Percentiles rank a stretch among this genome's conserved stretches.
Evolutionary conservation across 2,888 invertebrate species (phyloP).

Genomic region (Athalia rosae): DNA sequence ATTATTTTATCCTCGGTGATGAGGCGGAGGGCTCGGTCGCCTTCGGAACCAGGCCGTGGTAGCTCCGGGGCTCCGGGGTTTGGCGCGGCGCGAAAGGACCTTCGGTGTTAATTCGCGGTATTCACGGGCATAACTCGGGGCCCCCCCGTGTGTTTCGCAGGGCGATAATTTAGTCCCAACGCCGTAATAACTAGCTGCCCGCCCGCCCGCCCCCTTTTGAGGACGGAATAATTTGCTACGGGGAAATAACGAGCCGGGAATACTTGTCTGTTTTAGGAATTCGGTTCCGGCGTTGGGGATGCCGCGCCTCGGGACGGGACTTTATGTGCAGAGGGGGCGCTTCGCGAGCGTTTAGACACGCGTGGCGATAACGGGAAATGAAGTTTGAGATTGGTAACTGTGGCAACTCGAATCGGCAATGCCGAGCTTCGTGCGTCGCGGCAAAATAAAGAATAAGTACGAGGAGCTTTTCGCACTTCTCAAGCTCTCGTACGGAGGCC

Average conservation of each 20-base stretch:
- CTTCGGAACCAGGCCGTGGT: background rate
- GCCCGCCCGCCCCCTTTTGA: background rate
- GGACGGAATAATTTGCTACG: slow-evolving; percentile 20
- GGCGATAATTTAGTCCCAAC: slow-evolving; percentile 28
- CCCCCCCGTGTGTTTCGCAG: background rate
- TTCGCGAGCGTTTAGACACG: too few relatives aligned
- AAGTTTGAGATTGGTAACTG: too few relatives aligned
- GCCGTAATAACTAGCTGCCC: slow-evolving; percentile 30
- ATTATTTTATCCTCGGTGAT: slow-evolving; percentile 36
- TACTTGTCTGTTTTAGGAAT: slow-evolving; percentile 8
- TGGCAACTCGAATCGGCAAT: too few relatives aligned
- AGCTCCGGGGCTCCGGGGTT: background rate
- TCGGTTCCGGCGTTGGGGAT: background rate
- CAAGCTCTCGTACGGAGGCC: background rate
- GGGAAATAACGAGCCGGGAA: slow-evolving; percentile 21
- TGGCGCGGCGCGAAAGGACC: background rate
- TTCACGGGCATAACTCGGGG: background rate
- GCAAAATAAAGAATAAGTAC: too few relatives aligned
- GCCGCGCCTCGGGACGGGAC: background rate
- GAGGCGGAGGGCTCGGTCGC: background rate
- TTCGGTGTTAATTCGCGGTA: slow-evolving; percentile 37
- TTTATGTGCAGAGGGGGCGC: background rate
- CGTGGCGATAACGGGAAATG: too few relatives aligned
- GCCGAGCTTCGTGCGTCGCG: too few relatives aligned
- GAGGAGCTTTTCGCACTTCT: too few relatives aligned